phyloP scores from a whole-genome alignment of 2,113 vertebrate species.

The Scomber colias region DNA sequence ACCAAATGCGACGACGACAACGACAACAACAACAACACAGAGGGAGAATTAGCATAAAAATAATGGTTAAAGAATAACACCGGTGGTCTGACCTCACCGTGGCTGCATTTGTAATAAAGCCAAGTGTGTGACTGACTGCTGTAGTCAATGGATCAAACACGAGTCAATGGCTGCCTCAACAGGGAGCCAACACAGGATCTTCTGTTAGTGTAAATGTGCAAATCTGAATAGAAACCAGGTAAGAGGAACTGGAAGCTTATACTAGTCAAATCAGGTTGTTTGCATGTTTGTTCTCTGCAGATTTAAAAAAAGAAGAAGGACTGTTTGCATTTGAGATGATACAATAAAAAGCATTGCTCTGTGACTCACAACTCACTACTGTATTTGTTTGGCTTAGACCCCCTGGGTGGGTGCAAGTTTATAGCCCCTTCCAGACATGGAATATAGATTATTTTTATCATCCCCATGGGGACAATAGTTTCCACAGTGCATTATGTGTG shows the following conservation, averaged over 20 bases:
- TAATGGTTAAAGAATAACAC: conserved; percentile 11
- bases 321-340: no score
- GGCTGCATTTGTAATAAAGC: not conserved
- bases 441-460: no score
- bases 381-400: no score
- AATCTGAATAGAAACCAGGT: not conserved
- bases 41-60: conserved; percentile 36
- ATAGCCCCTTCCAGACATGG: not conserved
- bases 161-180: conserved; percentile 16
- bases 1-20: conserved; percentile 40
- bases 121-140: not conserved
- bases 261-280: not conserved
- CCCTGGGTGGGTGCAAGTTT: not conserved
- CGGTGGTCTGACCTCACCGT: not conserved
- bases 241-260: not conserved
- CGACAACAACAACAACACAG: conserved; percentile 17
- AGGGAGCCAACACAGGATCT: conserved; percentile 10
- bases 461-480: no score
- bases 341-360: no score
- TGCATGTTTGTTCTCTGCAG: no score
- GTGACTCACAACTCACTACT: no score
- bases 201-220: conserved; percentile 13
- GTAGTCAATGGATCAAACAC: conserved; percentile 22
- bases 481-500: no score
- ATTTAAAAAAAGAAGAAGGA: no score